Evolutionary conservation across 2,797 vertebrate species (phyloP).

Genomic region (Hypotaenidia philippensis): DNA sequence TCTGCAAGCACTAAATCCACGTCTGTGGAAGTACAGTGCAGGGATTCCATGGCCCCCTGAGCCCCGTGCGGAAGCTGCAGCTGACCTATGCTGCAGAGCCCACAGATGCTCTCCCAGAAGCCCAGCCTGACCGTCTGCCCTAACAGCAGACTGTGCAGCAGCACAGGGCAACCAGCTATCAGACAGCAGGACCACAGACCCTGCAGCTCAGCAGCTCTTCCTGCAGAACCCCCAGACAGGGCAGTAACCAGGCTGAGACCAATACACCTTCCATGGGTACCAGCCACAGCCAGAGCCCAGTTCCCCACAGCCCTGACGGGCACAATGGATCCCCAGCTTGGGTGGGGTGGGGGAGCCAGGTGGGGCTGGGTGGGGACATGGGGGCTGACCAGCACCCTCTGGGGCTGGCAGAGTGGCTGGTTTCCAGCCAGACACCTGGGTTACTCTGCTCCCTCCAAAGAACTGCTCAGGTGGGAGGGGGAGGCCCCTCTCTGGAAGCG

Average conservation of each 20-base stretch:
- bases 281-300: rapidly evolving
- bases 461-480: rapidly evolving
- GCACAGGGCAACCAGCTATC: background rate
- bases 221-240: rapidly evolving
- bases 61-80: rapidly evolving
- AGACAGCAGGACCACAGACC: too few relatives aligned
- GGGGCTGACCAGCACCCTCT: background rate
- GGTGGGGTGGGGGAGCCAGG: background rate
- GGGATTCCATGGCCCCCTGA: rapidly evolving
- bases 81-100: background rate
- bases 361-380: rapidly evolving
- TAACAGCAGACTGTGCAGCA: rapidly evolving
- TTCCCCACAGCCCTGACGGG: background rate
- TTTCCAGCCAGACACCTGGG: background rate
- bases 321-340: background rate
- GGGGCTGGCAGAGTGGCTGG: rapidly evolving
- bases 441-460: background rate
- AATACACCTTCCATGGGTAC: rapidly evolving
- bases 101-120: background rate
- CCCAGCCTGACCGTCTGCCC: rapidly evolving
- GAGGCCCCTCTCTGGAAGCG: rapidly evolving
- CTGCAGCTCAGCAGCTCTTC: background rate
- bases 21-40: background rate
- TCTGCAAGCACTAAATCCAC: background rate
- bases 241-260: rapidly evolving